A percentile compares a stretch with the other conserved stretches of the same genome.
Conservation (phyloP, 2,888 invertebrate genomes). For the Amblyjoppa fuscipennis region DNA sequence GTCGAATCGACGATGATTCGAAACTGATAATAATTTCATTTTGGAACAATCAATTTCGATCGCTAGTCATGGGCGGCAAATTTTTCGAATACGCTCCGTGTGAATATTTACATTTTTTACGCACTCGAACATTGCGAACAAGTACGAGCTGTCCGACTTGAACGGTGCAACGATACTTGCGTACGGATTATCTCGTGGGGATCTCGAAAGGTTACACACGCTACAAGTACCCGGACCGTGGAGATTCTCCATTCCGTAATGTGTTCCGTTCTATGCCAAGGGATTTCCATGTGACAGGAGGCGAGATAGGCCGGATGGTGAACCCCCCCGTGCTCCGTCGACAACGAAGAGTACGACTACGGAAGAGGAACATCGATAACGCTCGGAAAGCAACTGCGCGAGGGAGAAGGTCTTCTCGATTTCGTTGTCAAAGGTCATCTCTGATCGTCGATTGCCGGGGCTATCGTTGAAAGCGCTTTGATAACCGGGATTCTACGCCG, state of each 20-base stretch:
- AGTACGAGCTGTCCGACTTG: too few species aligned
- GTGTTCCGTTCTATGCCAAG: not conserved
- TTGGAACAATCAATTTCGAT: too few species aligned
- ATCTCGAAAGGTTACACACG: slow-evolving; percentile 33
- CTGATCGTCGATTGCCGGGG: slow-evolving; percentile 54
- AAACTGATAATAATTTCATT: too few species aligned
- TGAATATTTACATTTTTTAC: too few species aligned
- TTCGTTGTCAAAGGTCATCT: slow-evolving; percentile 74
- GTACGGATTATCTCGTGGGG: slow-evolving; percentile 43
- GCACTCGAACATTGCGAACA: too few species aligned
- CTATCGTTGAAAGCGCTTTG: slow-evolving; percentile 46
- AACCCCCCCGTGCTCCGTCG: slow-evolving; percentile 25
- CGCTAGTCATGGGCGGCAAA: too few species aligned
- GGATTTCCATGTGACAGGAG: not conserved
- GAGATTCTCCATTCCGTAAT: slow-evolving; percentile 4
- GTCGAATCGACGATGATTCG: too few species aligned
- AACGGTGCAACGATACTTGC: not conserved
- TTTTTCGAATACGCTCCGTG: too few species aligned
- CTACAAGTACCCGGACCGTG: not conserved
- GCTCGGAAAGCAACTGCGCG: slow-evolving; percentile 40
- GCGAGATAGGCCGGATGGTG: slow-evolving; percentile 33
- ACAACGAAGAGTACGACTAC: slow-evolving; percentile 44
- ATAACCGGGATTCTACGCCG: slow-evolving; percentile 64
- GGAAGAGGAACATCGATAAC: slow-evolving; percentile 72
- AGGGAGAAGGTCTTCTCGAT: slow-evolving; percentile 64